These are phyloP conservation scores for Halichoeres trimaculatus DNA, from an alignment of 2,113 vertebrate genomes.

Conservation along the genomic window DNA sequence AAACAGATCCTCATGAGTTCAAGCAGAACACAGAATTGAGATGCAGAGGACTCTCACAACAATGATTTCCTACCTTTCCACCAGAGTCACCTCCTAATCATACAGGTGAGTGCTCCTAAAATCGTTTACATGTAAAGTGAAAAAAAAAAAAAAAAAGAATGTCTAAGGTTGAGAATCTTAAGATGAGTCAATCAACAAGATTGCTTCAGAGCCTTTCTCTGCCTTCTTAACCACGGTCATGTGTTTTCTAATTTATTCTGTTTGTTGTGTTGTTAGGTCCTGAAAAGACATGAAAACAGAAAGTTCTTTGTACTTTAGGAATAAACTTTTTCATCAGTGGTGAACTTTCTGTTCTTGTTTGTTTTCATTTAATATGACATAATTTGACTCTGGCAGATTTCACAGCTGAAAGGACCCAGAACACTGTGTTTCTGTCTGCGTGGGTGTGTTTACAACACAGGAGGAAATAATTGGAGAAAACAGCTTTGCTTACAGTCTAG, in stretches of 20 bases:
- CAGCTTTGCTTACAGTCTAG: neutral
- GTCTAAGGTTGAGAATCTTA: neutral
- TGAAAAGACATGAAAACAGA: neutral
- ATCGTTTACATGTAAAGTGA: constrained; percentile 13
- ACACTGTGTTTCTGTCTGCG: constrained; percentile 2
- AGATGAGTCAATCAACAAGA: constrained; percentile 9
- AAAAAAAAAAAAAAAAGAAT: neutral
- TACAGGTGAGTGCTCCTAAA: constrained; percentile 16
- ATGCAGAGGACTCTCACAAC: too few relatives aligned
- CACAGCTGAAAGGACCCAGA: neutral
- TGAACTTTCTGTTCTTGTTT: constrained; percentile 13
- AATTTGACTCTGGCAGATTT: constrained; percentile 5
- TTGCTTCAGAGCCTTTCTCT: neutral
- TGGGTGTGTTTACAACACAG: neutral
- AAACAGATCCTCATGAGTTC: constrained; percentile 30
- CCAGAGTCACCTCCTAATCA: constrained; percentile 23
- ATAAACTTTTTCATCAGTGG: neutral
- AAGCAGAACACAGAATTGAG: neutral
- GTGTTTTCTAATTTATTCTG: neutral
- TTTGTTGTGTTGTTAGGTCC: constrained; percentile 2
- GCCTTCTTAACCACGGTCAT: constrained; percentile 7
- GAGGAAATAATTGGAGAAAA: constrained; percentile 25
- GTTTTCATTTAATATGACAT: constrained; percentile 13
- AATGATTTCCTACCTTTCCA: constrained; percentile 28
- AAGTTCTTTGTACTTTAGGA: neutral